Percentiles rank a stretch among this genome's conserved stretches.
Evolutionary conservation across 2,888 invertebrate species (phyloP).

Genomic region (Acleris cristana): DNA sequence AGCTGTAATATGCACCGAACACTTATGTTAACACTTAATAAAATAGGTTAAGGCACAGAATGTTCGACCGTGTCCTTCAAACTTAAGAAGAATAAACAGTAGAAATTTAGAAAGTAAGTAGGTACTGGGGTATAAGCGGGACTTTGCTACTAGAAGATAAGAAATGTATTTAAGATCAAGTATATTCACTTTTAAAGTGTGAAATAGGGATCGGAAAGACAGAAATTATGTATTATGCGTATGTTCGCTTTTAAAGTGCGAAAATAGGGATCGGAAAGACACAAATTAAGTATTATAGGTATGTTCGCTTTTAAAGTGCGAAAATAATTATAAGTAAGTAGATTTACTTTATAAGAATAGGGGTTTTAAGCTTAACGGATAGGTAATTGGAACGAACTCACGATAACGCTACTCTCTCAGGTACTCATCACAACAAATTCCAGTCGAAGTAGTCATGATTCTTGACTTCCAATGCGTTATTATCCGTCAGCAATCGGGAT

Average conservation of each 20-base stretch:
- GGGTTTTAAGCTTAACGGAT: neutral
- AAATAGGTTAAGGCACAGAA: neutral
- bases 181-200: neutral
- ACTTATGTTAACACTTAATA: neutral
- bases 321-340: neutral
- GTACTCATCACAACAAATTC: neutral
- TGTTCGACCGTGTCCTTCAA: neutral
- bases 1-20: constrained; percentile 5
- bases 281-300: neutral
- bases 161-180: neutral
- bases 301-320: neutral
- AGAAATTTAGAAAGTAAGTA: neutral
- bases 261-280: neutral
- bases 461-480: neutral
- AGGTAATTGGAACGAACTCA: neutral
- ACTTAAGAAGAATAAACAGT: neutral
- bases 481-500: neutral
- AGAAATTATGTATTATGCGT: neutral
- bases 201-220: neutral
- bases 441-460: neutral
- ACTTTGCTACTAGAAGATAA: neutral
- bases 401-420: neutral
- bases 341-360: neutral
- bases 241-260: constrained; percentile 1
- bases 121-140: neutral